These are phyloP conservation scores for Lepidochrysops patricia DNA, from an alignment of 2,888 invertebrate species.

Conservation along the genomic window DNA sequence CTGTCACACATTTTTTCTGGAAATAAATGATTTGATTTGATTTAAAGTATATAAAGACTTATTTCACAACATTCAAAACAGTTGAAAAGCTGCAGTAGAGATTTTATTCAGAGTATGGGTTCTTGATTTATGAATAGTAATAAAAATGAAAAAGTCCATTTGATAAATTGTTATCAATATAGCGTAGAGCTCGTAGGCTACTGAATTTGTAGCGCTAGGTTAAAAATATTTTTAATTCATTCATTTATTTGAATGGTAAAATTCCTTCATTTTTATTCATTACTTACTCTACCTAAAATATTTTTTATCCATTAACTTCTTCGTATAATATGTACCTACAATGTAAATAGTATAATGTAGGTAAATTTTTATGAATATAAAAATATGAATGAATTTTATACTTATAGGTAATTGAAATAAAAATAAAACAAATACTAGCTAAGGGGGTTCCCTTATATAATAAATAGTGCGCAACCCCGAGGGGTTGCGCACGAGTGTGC, in stretches of 20 bases:
- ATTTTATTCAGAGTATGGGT: background rate
- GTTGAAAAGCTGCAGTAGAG: background rate
- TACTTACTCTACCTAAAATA: no score
- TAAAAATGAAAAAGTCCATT: background rate
- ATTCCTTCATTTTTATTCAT: background rate
- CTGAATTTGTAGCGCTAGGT: background rate
- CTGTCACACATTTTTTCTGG: no score
- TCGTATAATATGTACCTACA: background rate
- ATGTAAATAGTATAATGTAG: no score
- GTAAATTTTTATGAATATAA: no score
- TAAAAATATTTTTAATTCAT: background rate
- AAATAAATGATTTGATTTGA: no score
- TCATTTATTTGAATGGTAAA: background rate
- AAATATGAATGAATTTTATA: no score
- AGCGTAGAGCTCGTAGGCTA: background rate
- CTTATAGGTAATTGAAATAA: no score
- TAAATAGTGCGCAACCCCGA: no score
- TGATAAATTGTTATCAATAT: conserved; percentile 5
- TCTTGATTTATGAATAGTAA: conserved; percentile 9
- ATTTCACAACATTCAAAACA: conserved; percentile 1
- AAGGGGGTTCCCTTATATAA: no score
- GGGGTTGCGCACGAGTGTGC: no score
- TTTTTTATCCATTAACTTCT: no score
- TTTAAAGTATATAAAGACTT: background rate
- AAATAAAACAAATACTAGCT: no score